Conservation (phyloP, 2,113 vertebrate species). For the Microcebus griseorufus region DNA sequence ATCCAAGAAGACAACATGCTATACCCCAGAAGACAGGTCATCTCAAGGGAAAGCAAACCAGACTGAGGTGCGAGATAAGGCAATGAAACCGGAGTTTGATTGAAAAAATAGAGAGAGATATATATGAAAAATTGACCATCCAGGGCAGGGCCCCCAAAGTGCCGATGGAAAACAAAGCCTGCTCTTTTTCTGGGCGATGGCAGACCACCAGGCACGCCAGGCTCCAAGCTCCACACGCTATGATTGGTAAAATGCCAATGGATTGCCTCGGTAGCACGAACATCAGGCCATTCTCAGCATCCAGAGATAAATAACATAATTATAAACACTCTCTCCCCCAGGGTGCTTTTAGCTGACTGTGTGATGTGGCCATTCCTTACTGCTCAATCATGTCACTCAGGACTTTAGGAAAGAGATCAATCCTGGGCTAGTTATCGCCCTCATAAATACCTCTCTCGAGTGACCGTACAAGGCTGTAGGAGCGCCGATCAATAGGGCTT, state of each 20-base stretch:
- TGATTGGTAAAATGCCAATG: constrained; percentile 54
- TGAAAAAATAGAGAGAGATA: constrained; percentile 36
- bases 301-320: constrained; percentile 54
- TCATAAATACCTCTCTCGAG: constrained; percentile 29
- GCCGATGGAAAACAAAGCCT: constrained; percentile 56
- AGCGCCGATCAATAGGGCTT: constrained; percentile 37
- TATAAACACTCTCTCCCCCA: constrained; percentile 53
- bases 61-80: constrained; percentile 55
- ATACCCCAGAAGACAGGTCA: background rate
- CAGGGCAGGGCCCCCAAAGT: background rate
- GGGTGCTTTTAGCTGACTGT: constrained; percentile 35
- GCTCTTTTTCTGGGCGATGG: rapidly evolving
- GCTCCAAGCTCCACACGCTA: background rate
- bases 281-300: constrained; percentile 41
- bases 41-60: background rate
- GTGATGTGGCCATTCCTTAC: constrained; percentile 41
- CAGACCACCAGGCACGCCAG: background rate
- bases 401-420: constrained; percentile 58
- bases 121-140: constrained; percentile 33
- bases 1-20: background rate
- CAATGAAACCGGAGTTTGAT: constrained; percentile 53
- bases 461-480: constrained; percentile 60
- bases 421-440: constrained; percentile 20
- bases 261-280: constrained; percentile 9
- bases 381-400: constrained; percentile 28